A percentile compares a stretch with the other conserved stretches of the same genome.
These are phyloP conservation scores for Clivina fossor DNA, from an alignment of 2,888 invertebrate species.

Conservation along the genomic window DNA sequence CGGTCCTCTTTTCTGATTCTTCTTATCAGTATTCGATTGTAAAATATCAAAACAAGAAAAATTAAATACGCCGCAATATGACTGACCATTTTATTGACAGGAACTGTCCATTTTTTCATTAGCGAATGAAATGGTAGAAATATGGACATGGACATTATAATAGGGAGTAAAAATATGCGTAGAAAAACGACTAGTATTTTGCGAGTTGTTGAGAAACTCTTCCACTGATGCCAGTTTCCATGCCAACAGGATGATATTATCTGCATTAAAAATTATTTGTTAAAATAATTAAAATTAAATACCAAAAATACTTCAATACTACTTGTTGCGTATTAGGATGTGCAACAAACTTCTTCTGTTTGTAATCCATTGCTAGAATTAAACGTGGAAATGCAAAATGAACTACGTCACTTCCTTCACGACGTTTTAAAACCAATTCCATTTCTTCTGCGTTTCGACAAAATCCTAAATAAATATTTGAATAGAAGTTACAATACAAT, in stretches of 20 bases:
- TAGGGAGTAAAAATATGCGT: constrained; percentile 53
- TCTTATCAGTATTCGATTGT: constrained; percentile 63
- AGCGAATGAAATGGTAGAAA: constrained; percentile 53
- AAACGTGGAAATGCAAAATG: constrained; percentile 65
- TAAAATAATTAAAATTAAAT: constrained; percentile 39
- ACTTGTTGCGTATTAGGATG: constrained; percentile 73
- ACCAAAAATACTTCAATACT: no score
- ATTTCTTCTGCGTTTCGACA: constrained; percentile 73
- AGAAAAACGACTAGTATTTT: constrained; percentile 45
- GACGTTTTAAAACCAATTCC: constrained; percentile 64
- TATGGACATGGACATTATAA: constrained; percentile 53
- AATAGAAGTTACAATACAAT: constrained; percentile 15
- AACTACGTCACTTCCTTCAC: constrained; percentile 54
- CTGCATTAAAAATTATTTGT: no score
- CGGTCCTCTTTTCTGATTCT: constrained; percentile 59
- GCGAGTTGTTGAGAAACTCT: constrained; percentile 45
- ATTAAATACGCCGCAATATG: constrained; percentile 66
- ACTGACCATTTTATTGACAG: constrained; percentile 72
- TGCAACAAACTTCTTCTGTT: constrained; percentile 74
- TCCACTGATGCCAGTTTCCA: constrained; percentile 56
- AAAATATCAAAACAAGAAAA: constrained; percentile 64
- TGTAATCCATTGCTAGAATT: constrained; percentile 67
- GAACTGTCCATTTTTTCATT: constrained; percentile 61
- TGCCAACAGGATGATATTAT: constrained; percentile 67
- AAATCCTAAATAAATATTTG: constrained; percentile 49